Percentiles rank a stretch among this genome's conserved stretches.
These are phyloP conservation scores for Melipona quadrifasciata DNA, from an alignment of 1,140 invertebrate genomes.

Conservation along the genomic window DNA sequence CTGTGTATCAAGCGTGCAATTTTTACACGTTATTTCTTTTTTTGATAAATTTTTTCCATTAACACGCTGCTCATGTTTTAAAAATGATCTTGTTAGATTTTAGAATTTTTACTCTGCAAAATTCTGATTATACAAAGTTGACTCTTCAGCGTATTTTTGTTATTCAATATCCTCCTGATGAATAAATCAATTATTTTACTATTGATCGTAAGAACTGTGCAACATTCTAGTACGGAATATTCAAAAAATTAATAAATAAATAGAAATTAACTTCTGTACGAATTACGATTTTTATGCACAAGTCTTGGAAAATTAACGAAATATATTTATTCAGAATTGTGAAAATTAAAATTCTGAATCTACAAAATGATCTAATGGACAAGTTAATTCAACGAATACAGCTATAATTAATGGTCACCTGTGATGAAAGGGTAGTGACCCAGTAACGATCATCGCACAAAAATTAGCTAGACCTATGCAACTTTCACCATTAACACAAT, in stretches of 20 bases:
- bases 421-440: not conserved
- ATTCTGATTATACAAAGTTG: too few species aligned
- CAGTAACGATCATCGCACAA: constrained; percentile 12
- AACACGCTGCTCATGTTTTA: not conserved
- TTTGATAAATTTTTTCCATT: not conserved
- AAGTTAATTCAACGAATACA: too few species aligned
- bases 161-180: too few species aligned
- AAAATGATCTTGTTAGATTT: not conserved
- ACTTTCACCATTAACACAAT: constrained; percentile 31
- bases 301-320: not conserved
- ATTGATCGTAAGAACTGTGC: too few species aligned
- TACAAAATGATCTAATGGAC: not conserved
- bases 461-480: not conserved
- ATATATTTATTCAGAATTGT: not conserved
- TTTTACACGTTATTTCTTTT: not conserved
- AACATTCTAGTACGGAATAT: too few species aligned
- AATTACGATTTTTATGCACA: not conserved
- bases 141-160: too few species aligned
- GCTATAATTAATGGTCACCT: not conserved
- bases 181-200: too few species aligned
- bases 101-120: not conserved
- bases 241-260: too few species aligned
- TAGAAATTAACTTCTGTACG: not conserved
- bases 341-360: not conserved
- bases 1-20: not conserved